phyloP scores from a whole-genome alignment of 2,113 vertebrate species.

The Lamprotornis superbus region DNA sequence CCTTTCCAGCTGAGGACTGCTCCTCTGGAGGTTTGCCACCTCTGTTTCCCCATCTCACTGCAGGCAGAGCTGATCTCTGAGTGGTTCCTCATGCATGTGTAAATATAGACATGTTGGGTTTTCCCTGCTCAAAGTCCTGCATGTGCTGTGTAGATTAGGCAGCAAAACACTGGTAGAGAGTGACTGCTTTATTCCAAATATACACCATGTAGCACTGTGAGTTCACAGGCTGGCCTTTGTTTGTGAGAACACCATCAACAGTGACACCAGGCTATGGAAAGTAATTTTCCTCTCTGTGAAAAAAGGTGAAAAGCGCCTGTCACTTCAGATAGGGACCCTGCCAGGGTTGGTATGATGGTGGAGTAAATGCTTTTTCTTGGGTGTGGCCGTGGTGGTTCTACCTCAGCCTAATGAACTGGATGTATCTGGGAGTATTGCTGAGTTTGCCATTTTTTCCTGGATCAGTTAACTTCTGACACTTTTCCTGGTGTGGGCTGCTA shows the following conservation, averaged over 20 bases:
- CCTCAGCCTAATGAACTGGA: background rate
- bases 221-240: background rate
- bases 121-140: background rate
- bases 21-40: background rate
- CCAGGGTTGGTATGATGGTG: background rate
- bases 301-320: background rate
- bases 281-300: rapidly evolving
- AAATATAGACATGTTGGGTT: background rate
- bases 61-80: background rate
- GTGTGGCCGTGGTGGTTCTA: background rate
- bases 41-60: background rate
- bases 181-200: background rate
- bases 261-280: background rate
- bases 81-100: rapidly evolving
- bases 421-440: background rate
- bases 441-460: background rate
- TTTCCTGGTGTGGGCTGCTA: background rate
- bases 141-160: background rate
- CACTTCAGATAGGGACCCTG: background rate
- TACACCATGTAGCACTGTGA: background rate
- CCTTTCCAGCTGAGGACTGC: background rate
- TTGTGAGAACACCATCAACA: background rate
- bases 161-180: background rate
- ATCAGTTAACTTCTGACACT: background rate
- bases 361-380: background rate